These are phyloP conservation scores for Rapana venosa DNA, from an alignment of 2,888 invertebrate genomes.

Conservation along the genomic window DNA sequence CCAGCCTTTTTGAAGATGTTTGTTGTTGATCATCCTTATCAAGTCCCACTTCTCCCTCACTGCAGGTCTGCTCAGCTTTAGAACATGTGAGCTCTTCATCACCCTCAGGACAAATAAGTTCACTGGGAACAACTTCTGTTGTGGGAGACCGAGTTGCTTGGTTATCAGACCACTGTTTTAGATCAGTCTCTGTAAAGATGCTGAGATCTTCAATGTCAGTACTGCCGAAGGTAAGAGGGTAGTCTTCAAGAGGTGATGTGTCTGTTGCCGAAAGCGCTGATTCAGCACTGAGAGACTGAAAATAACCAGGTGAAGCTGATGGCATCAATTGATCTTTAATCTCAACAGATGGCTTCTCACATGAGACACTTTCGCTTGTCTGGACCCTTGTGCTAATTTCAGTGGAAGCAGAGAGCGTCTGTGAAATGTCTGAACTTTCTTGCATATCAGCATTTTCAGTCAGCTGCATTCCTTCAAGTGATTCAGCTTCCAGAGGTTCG, in stretches of 20 bases:
- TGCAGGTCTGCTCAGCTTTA: background rate
- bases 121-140: background rate
- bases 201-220: conserved; percentile 39
- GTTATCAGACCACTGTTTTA: background rate
- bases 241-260: conserved; percentile 2
- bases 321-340: background rate
- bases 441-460: background rate
- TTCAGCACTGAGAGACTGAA: background rate
- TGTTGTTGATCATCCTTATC: background rate
- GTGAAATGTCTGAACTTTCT: background rate
- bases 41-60: background rate
- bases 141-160: background rate
- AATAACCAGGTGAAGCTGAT: background rate
- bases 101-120: background rate
- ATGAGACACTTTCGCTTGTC: background rate
- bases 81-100: too few species aligned
- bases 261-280: background rate
- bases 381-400: background rate
- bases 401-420: background rate
- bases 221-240: background rate
- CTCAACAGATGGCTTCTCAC: background rate
- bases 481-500: background rate
- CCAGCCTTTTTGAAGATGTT: background rate
- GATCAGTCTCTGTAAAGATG: conserved; percentile 40
- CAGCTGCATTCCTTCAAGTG: background rate